Conservation (phyloP, 2,113 vertebrate species). For the Eurystomus gularis region DNA sequence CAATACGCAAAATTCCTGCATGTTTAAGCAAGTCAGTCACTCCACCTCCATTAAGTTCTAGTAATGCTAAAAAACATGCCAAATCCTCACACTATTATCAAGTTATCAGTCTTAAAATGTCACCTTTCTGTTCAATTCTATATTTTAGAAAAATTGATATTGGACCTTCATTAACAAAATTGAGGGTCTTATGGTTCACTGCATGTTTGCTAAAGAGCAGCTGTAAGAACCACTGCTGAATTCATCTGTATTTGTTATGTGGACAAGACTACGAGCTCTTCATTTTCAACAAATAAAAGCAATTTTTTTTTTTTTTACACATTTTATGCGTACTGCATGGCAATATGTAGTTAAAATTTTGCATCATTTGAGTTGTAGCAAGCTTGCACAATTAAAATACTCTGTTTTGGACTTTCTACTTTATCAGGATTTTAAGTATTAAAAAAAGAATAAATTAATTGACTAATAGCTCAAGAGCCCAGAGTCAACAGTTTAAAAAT, state of each 20-base stretch:
- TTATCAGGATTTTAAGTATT: not conserved
- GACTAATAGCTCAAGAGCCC: not conserved
- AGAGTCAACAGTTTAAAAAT: not conserved
- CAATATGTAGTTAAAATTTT: not conserved
- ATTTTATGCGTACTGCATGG: too few species aligned
- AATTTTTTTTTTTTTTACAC: too few species aligned
- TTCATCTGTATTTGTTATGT: not conserved
- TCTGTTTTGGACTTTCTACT: not conserved
- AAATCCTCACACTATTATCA: not conserved
- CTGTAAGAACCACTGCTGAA: not conserved
- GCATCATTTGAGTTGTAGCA: not conserved
- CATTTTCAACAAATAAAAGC: rapidly evolving
- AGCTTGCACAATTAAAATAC: not conserved
- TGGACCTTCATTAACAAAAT: not conserved
- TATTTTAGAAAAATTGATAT: rapidly evolving
- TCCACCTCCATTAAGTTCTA: not conserved
- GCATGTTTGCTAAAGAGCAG: not conserved
- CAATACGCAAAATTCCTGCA: not conserved
- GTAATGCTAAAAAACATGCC: not conserved
- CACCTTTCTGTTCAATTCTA: not conserved
- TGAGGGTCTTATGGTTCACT: rapidly evolving
- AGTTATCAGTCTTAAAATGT: not conserved
- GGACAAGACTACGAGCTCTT: not conserved
- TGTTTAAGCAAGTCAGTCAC: not conserved
- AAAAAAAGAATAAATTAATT: not conserved